Evolutionary conservation across 1,140 invertebrate species (phyloP).

Genomic region (Leptinotarsa defecta): DNA sequence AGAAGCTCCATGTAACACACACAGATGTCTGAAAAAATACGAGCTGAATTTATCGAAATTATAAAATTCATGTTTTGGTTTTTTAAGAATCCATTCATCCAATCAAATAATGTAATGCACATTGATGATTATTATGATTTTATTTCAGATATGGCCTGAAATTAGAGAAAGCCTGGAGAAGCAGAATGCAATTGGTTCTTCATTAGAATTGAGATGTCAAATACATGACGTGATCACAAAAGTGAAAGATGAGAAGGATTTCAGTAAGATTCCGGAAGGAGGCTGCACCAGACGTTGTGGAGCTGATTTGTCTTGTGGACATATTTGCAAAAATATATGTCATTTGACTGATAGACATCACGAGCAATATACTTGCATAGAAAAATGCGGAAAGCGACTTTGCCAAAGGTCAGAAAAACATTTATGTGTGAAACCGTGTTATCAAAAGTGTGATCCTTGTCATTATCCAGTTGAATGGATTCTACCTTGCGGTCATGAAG

Average conservation of each 20-base stretch:
- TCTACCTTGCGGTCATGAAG: slow-evolving; percentile 60
- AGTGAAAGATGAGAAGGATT: slow-evolving; percentile 52
- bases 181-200: slow-evolving; percentile 56
- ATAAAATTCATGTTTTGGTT: no score
- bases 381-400: slow-evolving; percentile 53
- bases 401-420: slow-evolving; percentile 48
- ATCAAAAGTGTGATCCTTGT: slow-evolving; percentile 58
- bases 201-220: slow-evolving; percentile 58
- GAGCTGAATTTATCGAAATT: no score
- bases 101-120: no score
- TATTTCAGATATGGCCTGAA: slow-evolving; percentile 59
- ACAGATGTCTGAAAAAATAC: no score
- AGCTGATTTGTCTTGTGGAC: slow-evolving; percentile 59
- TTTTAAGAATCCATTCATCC: no score
- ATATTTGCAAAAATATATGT: slow-evolving; percentile 61
- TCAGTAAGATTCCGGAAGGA: slow-evolving; percentile 59
- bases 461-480: slow-evolving; percentile 49
- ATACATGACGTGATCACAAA: slow-evolving; percentile 56
- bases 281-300: slow-evolving; percentile 58
- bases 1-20: no score
- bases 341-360: slow-evolving; percentile 61
- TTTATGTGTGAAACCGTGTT: slow-evolving; percentile 58
- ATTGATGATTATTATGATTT: neutral
- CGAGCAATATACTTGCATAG: slow-evolving; percentile 53
- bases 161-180: slow-evolving; percentile 58